These are phyloP conservation scores for Crotalus viridis DNA, from an alignment of 2,113 vertebrate species.

Conservation along the genomic window DNA sequence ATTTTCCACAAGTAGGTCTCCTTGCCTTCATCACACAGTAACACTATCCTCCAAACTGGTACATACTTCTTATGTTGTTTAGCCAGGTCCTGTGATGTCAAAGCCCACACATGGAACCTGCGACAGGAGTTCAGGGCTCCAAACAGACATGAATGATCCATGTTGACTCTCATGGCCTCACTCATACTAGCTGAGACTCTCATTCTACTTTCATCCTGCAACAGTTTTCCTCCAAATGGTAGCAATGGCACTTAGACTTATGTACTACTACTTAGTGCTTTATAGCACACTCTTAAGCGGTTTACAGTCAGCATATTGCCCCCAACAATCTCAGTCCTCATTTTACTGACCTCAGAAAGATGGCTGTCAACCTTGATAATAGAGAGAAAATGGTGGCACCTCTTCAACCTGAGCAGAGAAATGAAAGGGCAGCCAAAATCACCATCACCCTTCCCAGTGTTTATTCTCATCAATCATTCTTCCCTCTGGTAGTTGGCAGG, in stretches of 20 bases:
- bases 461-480: no score
- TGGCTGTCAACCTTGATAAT: no score
- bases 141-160: background rate
- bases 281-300: no score
- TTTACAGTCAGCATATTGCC: no score
- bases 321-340: no score
- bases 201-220: background rate
- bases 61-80: background rate
- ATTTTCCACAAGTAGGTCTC: background rate
- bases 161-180: background rate
- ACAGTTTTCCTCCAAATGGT: background rate
- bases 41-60: background rate
- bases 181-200: background rate
- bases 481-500: no score
- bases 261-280: no score
- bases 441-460: no score
- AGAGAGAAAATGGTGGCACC: no score
- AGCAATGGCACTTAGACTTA: background rate
- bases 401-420: no score
- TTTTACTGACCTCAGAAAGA: no score
- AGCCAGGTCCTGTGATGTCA: background rate
- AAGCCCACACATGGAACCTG: background rate
- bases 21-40: background rate
- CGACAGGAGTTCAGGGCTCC: background rate
- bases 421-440: no score